Evolutionary conservation across 2,113 vertebrate species (phyloP).

Genomic region (Lanius ludovicianus): DNA sequence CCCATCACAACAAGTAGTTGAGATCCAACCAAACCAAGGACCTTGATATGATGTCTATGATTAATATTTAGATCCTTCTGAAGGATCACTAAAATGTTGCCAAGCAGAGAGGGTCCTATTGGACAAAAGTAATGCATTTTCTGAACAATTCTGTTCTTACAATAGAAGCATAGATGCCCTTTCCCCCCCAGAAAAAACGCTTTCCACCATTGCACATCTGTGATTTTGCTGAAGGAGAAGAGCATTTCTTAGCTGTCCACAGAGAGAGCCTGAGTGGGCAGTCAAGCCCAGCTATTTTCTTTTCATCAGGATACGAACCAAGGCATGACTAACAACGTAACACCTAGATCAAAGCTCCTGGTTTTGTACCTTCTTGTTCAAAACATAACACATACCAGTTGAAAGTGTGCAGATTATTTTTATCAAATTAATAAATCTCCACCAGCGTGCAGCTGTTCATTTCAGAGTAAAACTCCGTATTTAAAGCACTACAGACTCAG

Average conservation of each 20-base stretch:
- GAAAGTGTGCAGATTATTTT: background rate
- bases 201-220: background rate
- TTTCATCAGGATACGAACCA: background rate
- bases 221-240: background rate
- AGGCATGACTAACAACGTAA: background rate
- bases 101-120: background rate
- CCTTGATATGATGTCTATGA: background rate
- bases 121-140: background rate
- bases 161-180: background rate
- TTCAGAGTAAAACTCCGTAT: background rate
- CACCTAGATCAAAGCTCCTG: background rate
- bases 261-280: background rate
- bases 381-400: background rate
- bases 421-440: background rate
- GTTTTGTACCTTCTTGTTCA: background rate
- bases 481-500: background rate
- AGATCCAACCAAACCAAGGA: background rate
- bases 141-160: background rate
- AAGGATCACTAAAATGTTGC: background rate
- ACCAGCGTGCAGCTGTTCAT: background rate
- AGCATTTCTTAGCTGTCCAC: background rate
- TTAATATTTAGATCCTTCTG: background rate
- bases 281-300: background rate
- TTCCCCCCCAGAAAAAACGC: accelerated
- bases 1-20: background rate